Percentiles rank a stretch among this genome's conserved stretches.
Evolutionary conservation across 2,888 invertebrate species (phyloP).

Genomic region (Sarcophaga variegata): DNA sequence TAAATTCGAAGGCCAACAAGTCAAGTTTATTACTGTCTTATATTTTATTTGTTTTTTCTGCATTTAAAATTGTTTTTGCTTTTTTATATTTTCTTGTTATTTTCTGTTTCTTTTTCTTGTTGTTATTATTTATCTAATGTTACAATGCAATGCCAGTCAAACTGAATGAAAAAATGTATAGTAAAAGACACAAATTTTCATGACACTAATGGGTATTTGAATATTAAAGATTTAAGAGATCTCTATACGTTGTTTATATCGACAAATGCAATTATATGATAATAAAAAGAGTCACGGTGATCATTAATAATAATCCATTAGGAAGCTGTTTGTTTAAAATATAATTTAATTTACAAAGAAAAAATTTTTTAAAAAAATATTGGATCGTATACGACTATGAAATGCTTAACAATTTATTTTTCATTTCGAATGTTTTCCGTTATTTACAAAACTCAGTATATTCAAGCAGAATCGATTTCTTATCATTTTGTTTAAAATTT

Average conservation of each 20-base stretch:
- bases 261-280: background rate
- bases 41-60: background rate
- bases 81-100: background rate
- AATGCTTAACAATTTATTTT: too few relatives aligned
- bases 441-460: too few relatives aligned
- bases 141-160: slow-evolving; percentile 5
- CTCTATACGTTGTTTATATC: background rate
- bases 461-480: too few relatives aligned
- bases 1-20: slow-evolving; percentile 48
- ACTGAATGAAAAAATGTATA: background rate
- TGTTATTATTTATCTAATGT: slow-evolving; percentile 1
- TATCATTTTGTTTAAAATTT: too few relatives aligned
- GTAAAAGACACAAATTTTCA: background rate
- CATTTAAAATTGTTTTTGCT: too few relatives aligned
- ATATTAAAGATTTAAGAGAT: background rate
- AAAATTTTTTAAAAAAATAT: too few relatives aligned
- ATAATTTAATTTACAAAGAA: too few relatives aligned
- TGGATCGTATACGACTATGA: too few relatives aligned
- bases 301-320: too few relatives aligned
- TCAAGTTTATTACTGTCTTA: slow-evolving; percentile 23
- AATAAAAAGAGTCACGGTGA: background rate
- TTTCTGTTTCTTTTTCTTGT: background rate
- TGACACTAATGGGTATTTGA: slow-evolving; percentile 29
- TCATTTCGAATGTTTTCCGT: too few relatives aligned
- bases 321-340: too few relatives aligned